A percentile compares a stretch with the other conserved stretches of the same genome.
Evolutionary conservation across 2,797 vertebrate genomes (phyloP).

Genomic region (Parambassis ranga): DNA sequence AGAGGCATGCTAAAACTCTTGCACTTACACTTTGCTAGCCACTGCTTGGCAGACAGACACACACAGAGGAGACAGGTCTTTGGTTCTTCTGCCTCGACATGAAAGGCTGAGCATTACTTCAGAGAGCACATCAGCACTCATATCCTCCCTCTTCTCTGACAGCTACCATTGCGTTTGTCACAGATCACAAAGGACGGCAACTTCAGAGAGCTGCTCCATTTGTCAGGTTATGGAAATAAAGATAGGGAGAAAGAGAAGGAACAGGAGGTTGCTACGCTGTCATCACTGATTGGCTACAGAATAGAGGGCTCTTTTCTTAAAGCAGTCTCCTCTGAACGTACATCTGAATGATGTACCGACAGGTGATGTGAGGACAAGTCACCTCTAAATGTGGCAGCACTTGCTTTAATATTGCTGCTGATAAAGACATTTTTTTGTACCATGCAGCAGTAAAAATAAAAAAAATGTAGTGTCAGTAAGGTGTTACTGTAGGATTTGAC

Average conservation of each 20-base stretch:
- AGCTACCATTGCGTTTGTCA: constrained; percentile 52
- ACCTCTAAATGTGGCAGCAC: background rate
- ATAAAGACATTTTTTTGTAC: background rate
- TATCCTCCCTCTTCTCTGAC: constrained; percentile 41
- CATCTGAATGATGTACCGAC: constrained; percentile 7
- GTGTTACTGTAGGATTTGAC: no score
- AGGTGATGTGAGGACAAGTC: constrained; percentile 14
- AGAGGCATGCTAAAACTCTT: constrained; percentile 39
- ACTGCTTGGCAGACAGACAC: constrained; percentile 29
- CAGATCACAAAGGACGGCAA: constrained; percentile 60
- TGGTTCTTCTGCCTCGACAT: constrained; percentile 59
- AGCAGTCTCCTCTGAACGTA: constrained; percentile 8
- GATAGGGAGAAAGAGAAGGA: constrained; percentile 21
- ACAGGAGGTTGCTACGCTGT: constrained; percentile 37
- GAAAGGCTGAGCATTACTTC: constrained; percentile 59
- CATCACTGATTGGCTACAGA: constrained; percentile 27
- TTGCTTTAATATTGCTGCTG: background rate
- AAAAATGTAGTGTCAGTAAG: background rate
- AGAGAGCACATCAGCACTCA: constrained; percentile 49
- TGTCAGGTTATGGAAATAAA: constrained; percentile 62
- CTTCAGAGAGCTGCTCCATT: constrained; percentile 51
- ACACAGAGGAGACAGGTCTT: constrained; percentile 42
- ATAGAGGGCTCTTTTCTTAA: constrained; percentile 17
- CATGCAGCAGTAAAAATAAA: background rate
- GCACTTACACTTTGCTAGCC: constrained; percentile 39